phyloP scores from a whole-genome alignment of 2,113 vertebrate species.

The Phodopus roborovskii region DNA sequence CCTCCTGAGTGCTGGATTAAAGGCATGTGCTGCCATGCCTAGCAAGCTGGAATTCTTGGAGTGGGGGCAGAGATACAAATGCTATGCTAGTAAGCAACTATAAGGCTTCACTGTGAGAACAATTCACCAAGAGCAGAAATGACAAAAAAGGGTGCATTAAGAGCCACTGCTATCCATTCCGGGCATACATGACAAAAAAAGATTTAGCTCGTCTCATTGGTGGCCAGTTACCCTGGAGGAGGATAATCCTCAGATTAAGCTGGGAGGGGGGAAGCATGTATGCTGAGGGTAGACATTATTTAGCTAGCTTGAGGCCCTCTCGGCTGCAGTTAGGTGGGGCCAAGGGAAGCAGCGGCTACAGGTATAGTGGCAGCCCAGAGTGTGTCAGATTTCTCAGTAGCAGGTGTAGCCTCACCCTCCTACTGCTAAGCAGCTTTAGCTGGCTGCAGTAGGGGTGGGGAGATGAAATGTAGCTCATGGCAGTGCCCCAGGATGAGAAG shows the following conservation, averaged over 20 bases:
- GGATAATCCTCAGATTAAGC: background rate
- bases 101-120: background rate
- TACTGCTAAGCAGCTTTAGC: background rate
- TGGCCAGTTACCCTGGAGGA: background rate
- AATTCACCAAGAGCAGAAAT: background rate
- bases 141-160: background rate
- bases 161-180: too few species aligned
- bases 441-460: background rate
- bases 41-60: background rate
- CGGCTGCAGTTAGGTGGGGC: background rate
- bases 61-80: background rate
- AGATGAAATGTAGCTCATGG: background rate
- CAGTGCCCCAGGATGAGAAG: background rate
- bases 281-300: background rate
- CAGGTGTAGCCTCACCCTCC: background rate
- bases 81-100: background rate
- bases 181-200: background rate
- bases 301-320: background rate
- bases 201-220: background rate
- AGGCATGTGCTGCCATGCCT: background rate
- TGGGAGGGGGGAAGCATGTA: background rate
- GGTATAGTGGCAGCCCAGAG: background rate
- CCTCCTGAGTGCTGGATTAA: background rate
- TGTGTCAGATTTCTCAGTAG: background rate
- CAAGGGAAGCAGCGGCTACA: background rate